A percentile compares a stretch with the other conserved stretches of the same genome.
These are phyloP conservation scores for Tyrophagus putrescentiae DNA, from an alignment of 1,140 invertebrate genomes.

Conservation along the genomic window DNA sequence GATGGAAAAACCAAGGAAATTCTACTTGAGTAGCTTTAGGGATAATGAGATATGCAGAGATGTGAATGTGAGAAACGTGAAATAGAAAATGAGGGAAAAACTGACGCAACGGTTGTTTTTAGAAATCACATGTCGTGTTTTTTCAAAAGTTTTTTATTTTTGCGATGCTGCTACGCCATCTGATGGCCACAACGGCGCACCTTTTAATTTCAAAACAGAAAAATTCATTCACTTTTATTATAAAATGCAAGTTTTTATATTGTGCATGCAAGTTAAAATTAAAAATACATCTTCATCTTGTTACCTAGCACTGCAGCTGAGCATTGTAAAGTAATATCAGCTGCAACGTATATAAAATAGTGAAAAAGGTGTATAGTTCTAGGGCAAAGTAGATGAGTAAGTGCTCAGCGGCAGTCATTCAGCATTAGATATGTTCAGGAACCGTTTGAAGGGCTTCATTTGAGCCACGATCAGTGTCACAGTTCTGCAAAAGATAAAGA, in stretches of 20 bases:
- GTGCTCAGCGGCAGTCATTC: not conserved
- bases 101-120: too few species aligned
- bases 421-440: conserved; percentile 13
- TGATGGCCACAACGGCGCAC: too few species aligned
- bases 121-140: too few species aligned
- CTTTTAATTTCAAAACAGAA: too few species aligned
- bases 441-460: conserved; percentile 26
- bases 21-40: too few species aligned
- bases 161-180: not conserved
- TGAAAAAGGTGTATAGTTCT: not conserved
- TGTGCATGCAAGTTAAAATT: not conserved
- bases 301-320: too few species aligned
- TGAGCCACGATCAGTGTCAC: conserved; percentile 22
- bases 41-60: too few species aligned
- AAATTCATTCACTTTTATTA: too few species aligned
- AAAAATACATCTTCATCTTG: too few species aligned
- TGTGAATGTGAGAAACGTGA: too few species aligned
- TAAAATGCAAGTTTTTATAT: not conserved
- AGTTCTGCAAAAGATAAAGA: conserved; percentile 25
- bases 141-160: not conserved
- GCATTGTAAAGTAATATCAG: not conserved
- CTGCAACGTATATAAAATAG: not conserved
- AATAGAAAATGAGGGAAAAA: too few species aligned
- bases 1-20: too few species aligned
- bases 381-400: not conserved